Percentiles rank a stretch among this genome's conserved stretches.
phyloP scores from a whole-genome alignment of 2,888 invertebrate species.

The Microplitis manilae region DNA sequence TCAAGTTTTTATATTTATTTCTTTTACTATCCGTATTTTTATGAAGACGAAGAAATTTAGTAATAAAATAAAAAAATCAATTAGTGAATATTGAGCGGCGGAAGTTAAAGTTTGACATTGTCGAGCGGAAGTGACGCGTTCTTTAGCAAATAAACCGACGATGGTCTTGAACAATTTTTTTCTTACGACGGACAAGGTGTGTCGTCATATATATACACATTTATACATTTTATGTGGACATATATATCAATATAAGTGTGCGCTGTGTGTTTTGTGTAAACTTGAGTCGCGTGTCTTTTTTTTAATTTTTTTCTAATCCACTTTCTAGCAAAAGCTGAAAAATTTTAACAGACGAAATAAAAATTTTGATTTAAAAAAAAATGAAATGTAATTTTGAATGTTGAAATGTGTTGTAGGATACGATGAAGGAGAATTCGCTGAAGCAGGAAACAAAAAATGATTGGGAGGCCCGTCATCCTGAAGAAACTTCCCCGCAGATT shows the following conservation, averaged over 20 bases:
- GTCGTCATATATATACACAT: slow-evolving; percentile 53
- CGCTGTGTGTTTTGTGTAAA: slow-evolving; percentile 45
- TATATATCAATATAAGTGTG: slow-evolving; percentile 46
- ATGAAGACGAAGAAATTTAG: too few species aligned
- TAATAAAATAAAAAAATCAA: neutral
- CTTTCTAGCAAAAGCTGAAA: neutral
- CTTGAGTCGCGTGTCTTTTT: slow-evolving; percentile 11
- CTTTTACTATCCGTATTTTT: too few species aligned
- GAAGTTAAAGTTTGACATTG: slow-evolving; percentile 71
- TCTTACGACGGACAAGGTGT: slow-evolving; percentile 69
- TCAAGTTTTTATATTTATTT: too few species aligned
- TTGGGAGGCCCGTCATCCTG: slow-evolving; percentile 63
- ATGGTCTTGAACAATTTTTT: slow-evolving; percentile 53
- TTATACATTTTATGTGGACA: slow-evolving; percentile 52
- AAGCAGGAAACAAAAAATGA: slow-evolving; percentile 67
- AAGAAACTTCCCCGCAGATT: slow-evolving; percentile 56
- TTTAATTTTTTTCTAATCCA: neutral
- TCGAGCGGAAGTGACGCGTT: slow-evolving; percentile 69
- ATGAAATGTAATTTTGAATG: too few species aligned
- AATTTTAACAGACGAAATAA: too few species aligned
- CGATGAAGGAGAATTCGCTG: slow-evolving; percentile 65
- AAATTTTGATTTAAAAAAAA: too few species aligned
- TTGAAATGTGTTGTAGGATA: slow-evolving; percentile 56
- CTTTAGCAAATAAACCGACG: slow-evolving; percentile 61
- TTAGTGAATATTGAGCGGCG: slow-evolving; percentile 52